Percentiles rank a stretch among this genome's conserved stretches.
These are phyloP conservation scores for Diplodus puntazzo DNA, from an alignment of 2,797 vertebrate genomes.

Conservation along the genomic window DNA sequence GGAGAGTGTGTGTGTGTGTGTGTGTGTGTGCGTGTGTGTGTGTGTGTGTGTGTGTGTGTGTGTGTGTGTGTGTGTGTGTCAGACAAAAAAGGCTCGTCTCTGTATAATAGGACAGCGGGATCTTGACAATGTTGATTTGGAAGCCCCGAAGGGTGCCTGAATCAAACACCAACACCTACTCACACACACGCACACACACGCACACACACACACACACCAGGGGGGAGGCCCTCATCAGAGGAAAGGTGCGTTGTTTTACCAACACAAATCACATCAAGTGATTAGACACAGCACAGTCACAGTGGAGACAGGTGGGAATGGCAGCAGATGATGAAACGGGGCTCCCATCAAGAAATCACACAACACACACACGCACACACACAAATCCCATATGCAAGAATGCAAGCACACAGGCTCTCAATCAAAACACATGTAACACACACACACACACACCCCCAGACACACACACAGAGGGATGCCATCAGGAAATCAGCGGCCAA, in stretches of 20 bases:
- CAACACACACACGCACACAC: constrained; percentile 56
- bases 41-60: constrained; percentile 3
- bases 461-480: constrained; percentile 69
- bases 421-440: constrained; percentile 58
- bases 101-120: constrained; percentile 79
- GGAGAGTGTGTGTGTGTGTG: constrained; percentile 1
- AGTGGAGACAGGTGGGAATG: constrained; percentile 74
- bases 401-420: constrained; percentile 67
- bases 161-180: constrained; percentile 57
- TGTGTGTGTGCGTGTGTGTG: neutral
- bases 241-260: constrained; percentile 78
- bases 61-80: constrained; percentile 27
- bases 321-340: constrained; percentile 74
- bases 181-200: constrained; percentile 17
- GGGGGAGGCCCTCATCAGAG: constrained; percentile 78
- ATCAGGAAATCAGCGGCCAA: constrained; percentile 88
- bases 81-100: constrained; percentile 64
- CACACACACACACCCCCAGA: constrained; percentile 23
- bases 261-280: constrained; percentile 89
- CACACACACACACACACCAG: constrained; percentile 41
- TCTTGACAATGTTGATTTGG: constrained; percentile 82
- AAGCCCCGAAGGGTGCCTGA: constrained; percentile 66
- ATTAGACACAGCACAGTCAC: constrained; percentile 82
- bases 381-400: constrained; percentile 77
- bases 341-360: constrained; percentile 75